Conservation (phyloP, 2,888 invertebrate genomes). For the Eilema sororculum region DNA sequence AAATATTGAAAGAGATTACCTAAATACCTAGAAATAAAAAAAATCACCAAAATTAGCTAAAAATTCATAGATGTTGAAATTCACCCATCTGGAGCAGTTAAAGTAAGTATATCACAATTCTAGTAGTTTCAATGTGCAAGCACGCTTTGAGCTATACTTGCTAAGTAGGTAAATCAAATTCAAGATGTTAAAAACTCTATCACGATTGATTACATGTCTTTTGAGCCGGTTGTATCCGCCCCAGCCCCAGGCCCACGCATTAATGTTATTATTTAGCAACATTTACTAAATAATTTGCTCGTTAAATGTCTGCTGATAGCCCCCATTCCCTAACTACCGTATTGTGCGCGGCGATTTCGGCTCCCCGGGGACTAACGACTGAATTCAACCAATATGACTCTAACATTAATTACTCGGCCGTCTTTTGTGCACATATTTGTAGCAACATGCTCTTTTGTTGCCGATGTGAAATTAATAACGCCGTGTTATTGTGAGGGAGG, state of each 20-base stretch:
- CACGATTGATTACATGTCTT: background rate
- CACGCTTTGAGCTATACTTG: too few relatives aligned
- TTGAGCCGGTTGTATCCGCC: constrained; percentile 27
- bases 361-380: constrained; percentile 75
- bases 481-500: constrained; percentile 62
- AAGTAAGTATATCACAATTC: background rate
- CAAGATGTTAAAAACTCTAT: background rate
- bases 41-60: too few relatives aligned
- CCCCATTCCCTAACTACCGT: constrained; percentile 80
- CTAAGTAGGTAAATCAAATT: background rate
- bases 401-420: constrained; percentile 78
- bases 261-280: constrained; percentile 87
- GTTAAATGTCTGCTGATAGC: constrained; percentile 83
- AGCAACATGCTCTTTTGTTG: constrained; percentile 82
- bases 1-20: too few relatives aligned
- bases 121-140: background rate
- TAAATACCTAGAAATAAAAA: too few relatives aligned
- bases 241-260: constrained; percentile 66
- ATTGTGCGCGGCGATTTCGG: constrained; percentile 75
- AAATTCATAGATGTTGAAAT: too few relatives aligned
- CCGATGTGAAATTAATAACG: constrained; percentile 78
- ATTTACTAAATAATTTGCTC: constrained; percentile 87
- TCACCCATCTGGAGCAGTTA: background rate
- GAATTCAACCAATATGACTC: constrained; percentile 78
- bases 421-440: constrained; percentile 81